phyloP scores from a whole-genome alignment of 2,888 invertebrate genomes.

The Chironomus tentans region DNA sequence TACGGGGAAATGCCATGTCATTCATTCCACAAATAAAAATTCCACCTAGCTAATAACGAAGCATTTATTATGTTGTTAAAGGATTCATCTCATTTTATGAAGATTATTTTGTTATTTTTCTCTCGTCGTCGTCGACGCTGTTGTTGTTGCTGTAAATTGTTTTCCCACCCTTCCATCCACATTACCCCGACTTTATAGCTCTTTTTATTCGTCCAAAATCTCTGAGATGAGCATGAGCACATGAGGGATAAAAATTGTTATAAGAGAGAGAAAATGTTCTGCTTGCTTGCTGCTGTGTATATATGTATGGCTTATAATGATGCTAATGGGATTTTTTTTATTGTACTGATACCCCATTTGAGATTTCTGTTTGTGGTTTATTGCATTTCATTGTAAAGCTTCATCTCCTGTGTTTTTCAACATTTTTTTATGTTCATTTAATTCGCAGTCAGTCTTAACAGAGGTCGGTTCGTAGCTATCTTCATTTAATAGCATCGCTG shows the following conservation, averaged over 20 bases:
- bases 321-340: constrained; percentile 24
- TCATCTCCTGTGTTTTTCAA: neutral
- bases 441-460: neutral
- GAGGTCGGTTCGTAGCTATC: constrained; percentile 8
- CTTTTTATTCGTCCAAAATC: neutral
- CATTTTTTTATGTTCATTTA: constrained; percentile 19
- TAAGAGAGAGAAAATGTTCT: neutral
- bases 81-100: constrained; percentile 15
- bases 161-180: neutral
- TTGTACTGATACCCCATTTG: neutral
- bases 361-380: constrained; percentile 26
- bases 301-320: constrained; percentile 14
- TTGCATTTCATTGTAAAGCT: constrained; percentile 18
- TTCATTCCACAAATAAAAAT: neutral
- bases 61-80: constrained; percentile 26
- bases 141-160: neutral
- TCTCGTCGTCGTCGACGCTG: no score
- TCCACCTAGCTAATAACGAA: neutral
- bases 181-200: neutral
- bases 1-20: no score
- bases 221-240: constrained; percentile 15
- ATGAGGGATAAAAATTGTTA: neutral
- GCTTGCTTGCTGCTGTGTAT: neutral
- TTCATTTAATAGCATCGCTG: neutral
- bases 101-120: constrained; percentile 26